Conservation (phyloP, 2,797 vertebrate genomes). For the Neomorphus geoffroyi region DNA sequence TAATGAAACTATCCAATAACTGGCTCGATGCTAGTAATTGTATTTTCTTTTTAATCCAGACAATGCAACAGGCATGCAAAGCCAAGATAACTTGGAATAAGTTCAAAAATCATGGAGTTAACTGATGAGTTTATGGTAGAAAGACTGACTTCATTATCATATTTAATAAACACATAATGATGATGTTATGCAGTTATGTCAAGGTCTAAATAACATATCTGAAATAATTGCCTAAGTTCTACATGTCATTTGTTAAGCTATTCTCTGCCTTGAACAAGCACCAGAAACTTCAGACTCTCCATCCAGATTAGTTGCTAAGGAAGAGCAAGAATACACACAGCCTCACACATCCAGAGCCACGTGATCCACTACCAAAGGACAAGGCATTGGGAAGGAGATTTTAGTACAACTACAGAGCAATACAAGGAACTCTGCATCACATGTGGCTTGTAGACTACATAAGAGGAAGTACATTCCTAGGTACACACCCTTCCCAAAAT, state of each 20-base stretch:
- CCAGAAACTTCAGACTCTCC: background rate
- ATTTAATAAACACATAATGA: background rate
- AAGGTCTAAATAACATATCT: background rate
- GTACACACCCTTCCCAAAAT: background rate
- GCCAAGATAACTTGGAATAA: background rate
- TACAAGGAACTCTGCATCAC: background rate
- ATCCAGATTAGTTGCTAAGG: background rate
- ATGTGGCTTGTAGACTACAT: background rate
- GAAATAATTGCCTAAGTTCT: background rate
- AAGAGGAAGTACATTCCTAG: background rate
- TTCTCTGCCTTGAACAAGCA: background rate
- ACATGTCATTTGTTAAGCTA: background rate
- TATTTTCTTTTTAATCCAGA: background rate
- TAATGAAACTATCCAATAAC: no score
- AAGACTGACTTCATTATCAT: background rate
- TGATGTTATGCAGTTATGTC: background rate
- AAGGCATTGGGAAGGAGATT: background rate
- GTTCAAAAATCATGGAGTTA: background rate
- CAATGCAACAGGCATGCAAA: background rate
- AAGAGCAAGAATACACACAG: background rate
- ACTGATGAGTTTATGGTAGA: background rate
- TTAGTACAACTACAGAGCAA: background rate
- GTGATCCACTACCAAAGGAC: background rate
- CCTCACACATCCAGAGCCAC: background rate
- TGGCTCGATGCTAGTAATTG: background rate